phyloP scores from a whole-genome alignment of 1,140 invertebrate species.

The Drosophila malerkotliana region DNA sequence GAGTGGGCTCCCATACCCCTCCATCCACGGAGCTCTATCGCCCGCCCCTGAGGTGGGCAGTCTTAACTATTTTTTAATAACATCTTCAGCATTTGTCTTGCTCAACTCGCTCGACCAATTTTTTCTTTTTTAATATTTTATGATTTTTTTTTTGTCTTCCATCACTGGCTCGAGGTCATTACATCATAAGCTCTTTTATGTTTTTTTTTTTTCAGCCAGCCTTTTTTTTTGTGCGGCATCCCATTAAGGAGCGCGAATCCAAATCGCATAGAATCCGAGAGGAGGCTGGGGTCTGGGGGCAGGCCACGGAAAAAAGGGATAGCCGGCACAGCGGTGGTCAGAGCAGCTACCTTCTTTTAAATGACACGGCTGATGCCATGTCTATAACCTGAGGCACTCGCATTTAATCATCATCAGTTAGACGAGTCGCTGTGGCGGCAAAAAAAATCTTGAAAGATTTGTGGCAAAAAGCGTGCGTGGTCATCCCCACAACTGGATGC shows the following conservation, averaged over 20 bases:
- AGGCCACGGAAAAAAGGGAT: not conserved
- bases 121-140: slow-evolving; percentile 28
- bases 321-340: slow-evolving; percentile 47
- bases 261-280: slow-evolving; percentile 46
- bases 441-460: slow-evolving; percentile 74
- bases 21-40: not conserved
- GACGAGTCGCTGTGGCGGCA: slow-evolving; percentile 65
- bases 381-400: slow-evolving; percentile 80
- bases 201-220: slow-evolving; percentile 17
- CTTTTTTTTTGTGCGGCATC: slow-evolving; percentile 53
- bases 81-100: slow-evolving; percentile 82
- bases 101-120: slow-evolving; percentile 65
- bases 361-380: slow-evolving; percentile 82
- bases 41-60: slow-evolving; percentile 29
- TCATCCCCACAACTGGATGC: slow-evolving; percentile 32
- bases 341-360: slow-evolving; percentile 78
- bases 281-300: not conserved
- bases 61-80: slow-evolving; percentile 82
- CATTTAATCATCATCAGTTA: slow-evolving; percentile 83
- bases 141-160: slow-evolving; percentile 16
- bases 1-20: not conserved
- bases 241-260: slow-evolving; percentile 80
- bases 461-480: slow-evolving; percentile 79
- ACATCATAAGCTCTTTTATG: slow-evolving; percentile 79
- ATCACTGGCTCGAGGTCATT: slow-evolving; percentile 67